These are phyloP conservation scores for Phoebastria nigripes DNA, from an alignment of 2,797 vertebrate genomes.

Conservation along the genomic window DNA sequence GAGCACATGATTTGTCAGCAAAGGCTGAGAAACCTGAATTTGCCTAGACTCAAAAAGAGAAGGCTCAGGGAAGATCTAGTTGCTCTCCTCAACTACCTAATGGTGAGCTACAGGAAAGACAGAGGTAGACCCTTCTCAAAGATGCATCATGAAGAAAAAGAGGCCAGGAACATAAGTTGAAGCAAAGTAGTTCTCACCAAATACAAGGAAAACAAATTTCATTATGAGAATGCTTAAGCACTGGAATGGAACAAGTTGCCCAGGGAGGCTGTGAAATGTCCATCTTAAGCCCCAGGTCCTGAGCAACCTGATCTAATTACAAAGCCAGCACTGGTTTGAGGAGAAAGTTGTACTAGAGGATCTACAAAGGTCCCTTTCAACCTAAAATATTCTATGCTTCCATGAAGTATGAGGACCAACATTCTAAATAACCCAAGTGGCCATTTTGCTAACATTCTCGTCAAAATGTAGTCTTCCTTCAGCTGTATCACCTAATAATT, in stretches of 20 bases:
- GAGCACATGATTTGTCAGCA: neutral
- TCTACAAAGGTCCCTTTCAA: neutral
- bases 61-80: neutral
- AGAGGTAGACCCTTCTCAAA: accelerated
- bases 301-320: neutral
- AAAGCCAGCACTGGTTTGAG: neutral
- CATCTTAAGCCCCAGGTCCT: neutral
- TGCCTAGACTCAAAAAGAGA: neutral
- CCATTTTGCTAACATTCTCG: neutral
- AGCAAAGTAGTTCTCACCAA: neutral
- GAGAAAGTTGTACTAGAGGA: neutral
- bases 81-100: neutral
- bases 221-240: neutral
- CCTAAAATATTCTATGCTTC: neutral
- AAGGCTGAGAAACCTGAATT: neutral
- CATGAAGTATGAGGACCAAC: neutral
- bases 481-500: neutral
- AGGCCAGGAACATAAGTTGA: neutral
- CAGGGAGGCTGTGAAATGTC: neutral
- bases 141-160: neutral
- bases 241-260: neutral
- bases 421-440: neutral
- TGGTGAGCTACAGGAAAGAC: neutral
- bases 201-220: neutral
- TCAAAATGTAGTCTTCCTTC: neutral